A percentile compares a stretch with the other conserved stretches of the same genome.
phyloP scores from a whole-genome alignment of 1,140 invertebrate species.

The Ctenoplectra terminalis region DNA sequence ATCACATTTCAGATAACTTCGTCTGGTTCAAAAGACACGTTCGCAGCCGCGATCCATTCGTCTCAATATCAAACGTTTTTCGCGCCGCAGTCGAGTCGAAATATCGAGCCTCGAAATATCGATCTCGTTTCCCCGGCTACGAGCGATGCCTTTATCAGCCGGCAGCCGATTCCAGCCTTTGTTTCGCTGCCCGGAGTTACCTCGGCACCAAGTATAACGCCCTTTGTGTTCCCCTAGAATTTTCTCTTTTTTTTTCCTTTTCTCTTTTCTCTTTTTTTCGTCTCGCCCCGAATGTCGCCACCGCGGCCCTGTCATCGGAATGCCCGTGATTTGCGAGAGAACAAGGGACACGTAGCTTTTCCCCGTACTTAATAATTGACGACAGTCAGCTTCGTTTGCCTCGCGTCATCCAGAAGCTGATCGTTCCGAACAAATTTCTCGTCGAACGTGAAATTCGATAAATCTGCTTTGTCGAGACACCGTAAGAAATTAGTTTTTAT shows the following conservation, averaged over 20 bases:
- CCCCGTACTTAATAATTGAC: neutral
- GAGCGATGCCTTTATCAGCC: neutral
- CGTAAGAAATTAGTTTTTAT: neutral
- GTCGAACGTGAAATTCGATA: conserved; percentile 1
- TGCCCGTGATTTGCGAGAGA: neutral
- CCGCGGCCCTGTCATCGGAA: neutral
- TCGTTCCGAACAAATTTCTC: neutral
- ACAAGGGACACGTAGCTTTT: neutral
- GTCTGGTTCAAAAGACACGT: neutral
- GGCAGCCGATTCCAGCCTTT: neutral
- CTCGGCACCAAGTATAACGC: no score
- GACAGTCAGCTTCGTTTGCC: neutral
- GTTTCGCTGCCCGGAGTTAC: no score
- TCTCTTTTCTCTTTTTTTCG: no score
- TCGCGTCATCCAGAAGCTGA: neutral
- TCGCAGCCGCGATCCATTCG: neutral
- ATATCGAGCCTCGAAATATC: neutral
- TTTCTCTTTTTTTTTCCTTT: no score
- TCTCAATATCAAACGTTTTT: conserved; percentile 9
- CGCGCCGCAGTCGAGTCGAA: neutral
- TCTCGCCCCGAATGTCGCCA: no score
- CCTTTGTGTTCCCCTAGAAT: neutral
- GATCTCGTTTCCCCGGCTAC: neutral
- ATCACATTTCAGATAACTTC: neutral
- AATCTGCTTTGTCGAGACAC: neutral